Evolutionary conservation across 2,113 vertebrate genomes (phyloP), one percentile per base, ranked within the genome.

Genomic region (Planiliza haematocheilus): DNA sequence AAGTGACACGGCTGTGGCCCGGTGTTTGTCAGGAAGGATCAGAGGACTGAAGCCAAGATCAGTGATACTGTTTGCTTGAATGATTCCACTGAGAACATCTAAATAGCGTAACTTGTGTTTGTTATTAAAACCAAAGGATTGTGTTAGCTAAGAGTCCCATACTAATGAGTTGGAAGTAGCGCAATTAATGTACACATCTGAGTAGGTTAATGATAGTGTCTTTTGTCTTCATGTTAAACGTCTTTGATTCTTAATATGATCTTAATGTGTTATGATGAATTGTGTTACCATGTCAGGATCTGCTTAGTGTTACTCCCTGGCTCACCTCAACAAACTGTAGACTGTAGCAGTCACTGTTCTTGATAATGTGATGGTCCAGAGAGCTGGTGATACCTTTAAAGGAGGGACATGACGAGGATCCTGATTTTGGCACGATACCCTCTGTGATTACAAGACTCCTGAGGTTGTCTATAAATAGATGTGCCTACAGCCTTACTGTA

Each of bases 1-100:
- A 76, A 76, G 91, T 93, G 91, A 92, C 91, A 89, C 89, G 86
- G 91, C 86, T 89, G 93, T 94, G 93, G 94, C 94, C 88, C 87
- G 63, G 71, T 89, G 89, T 70, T 72, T 77, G 38, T 48, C 39
- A 37, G 49, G 59, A 69, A 73, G 18, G 18, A 51, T 8, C 37
- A 3, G 13, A 46, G 20, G 11, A 38, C 38, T 14, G 10, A 1
- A 17, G 20, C 8, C 3, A 1, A 42, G 2, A 5, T 7, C n/a
- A 30, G 39, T 4, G 4, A 8, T 10, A 34, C 13, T 16, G 6
- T 7, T 20, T 13, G 10, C 24, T 21, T 12, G 2, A 14, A 16
- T 20, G 24, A 20, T 1, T 7, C 7, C 4, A 38, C 1, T 24
- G 2, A 21, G 2, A 2, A 37, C 3, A 5, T 14, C 2, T 1